Percentiles rank a stretch among this genome's conserved stretches.
Conservation (phyloP, 2,888 invertebrate genomes). For the Tanytarsus gracilentus region DNA sequence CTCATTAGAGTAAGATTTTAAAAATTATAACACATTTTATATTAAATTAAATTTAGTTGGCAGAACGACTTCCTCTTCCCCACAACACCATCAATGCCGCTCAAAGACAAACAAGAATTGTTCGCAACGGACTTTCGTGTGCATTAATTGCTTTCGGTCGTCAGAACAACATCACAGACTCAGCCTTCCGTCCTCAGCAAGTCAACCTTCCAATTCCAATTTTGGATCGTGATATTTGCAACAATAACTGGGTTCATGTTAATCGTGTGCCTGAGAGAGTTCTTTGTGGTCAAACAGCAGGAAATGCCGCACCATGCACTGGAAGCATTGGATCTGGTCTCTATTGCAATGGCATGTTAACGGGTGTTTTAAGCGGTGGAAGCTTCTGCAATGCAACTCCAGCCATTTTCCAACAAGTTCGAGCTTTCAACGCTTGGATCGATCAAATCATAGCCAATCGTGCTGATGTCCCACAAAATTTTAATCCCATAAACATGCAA, state of each 20-base stretch:
- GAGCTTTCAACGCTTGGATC: slow-evolving; percentile 27
- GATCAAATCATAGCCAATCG: slow-evolving; percentile 5
- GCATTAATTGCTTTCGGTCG: slow-evolving; percentile 23
- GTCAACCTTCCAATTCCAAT: neutral
- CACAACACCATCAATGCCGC: slow-evolving; percentile 29
- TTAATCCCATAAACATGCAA: neutral
- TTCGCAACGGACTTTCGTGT: slow-evolving; percentile 5
- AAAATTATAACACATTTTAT: neutral
- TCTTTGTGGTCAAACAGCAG: slow-evolving; percentile 21
- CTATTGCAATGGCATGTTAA: slow-evolving; percentile 20
- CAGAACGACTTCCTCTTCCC: slow-evolving; percentile 12
- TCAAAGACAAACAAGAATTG: slow-evolving; percentile 6
- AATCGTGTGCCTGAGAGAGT: slow-evolving; percentile 15
- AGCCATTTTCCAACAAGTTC: slow-evolving; percentile 25
- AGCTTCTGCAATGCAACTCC: slow-evolving; percentile 9
- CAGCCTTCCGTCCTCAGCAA: neutral
- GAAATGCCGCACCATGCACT: neutral
- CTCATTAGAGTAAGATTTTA: slow-evolving; percentile 6
- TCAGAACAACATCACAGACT: neutral
- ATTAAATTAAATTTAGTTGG: slow-evolving; percentile 9
- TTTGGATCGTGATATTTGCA: slow-evolving; percentile 11
- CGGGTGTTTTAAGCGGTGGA: slow-evolving; percentile 24
- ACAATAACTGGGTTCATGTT: neutral
- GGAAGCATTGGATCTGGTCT: slow-evolving; percentile 27
- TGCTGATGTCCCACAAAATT: neutral